Evolutionary conservation across 2,797 vertebrate species (phyloP).

Genomic region (Carcharodon carcharias): DNA sequence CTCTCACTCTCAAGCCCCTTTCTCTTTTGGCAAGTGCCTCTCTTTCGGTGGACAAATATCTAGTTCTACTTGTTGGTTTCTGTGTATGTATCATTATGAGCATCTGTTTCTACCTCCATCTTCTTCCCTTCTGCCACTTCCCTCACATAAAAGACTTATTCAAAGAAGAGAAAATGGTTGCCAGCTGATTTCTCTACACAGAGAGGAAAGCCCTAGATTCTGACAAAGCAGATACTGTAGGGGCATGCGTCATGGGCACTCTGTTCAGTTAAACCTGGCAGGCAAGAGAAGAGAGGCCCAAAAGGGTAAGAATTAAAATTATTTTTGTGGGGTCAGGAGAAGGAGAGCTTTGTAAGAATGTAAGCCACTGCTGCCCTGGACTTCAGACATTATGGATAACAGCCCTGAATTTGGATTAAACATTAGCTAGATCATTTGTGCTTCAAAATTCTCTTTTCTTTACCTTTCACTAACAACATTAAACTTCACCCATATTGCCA

Average conservation of each 20-base stretch:
- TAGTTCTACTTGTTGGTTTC: not conserved
- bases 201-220: not conserved
- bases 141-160: not conserved
- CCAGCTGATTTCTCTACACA: not conserved
- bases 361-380: not conserved
- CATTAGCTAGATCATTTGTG: not conserved
- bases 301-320: not conserved
- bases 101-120: not conserved
- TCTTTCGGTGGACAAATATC: not conserved
- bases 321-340: not conserved
- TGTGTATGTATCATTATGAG: not conserved
- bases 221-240: not conserved
- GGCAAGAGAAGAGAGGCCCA: not conserved
- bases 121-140: not conserved
- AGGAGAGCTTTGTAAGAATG: not conserved
- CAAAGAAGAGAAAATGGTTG: not conserved
- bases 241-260: not conserved
- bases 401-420: not conserved
- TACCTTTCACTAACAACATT: not conserved
- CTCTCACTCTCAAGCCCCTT: not conserved
- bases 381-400: not conserved
- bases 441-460: not conserved
- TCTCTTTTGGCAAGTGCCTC: not conserved
- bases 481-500: not conserved
- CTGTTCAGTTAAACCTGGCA: not conserved